A percentile compares a stretch with the other conserved stretches of the same genome.
Conservation (phyloP, 2,797 vertebrate species). For the Sarcoramphus papa region DNA sequence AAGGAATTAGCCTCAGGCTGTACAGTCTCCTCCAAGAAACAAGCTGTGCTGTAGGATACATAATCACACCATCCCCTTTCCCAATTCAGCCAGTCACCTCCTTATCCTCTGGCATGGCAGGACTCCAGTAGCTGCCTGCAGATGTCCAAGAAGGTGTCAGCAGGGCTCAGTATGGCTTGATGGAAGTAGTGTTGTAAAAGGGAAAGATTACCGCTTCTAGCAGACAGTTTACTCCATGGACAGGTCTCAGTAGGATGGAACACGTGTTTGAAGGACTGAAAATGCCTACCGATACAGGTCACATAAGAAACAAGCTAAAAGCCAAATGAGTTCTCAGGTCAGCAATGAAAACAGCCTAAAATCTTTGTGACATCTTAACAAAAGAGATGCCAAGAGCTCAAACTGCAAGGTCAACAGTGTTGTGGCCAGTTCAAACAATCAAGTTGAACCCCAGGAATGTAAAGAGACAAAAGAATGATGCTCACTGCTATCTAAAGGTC, state of each 20-base stretch:
- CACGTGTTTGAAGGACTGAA: background rate
- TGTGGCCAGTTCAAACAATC: slow-evolving; percentile 71
- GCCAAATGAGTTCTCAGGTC: slow-evolving; percentile 63
- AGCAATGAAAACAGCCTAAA: slow-evolving; percentile 71
- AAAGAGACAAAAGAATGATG: slow-evolving; percentile 49
- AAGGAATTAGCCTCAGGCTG: slow-evolving; percentile 36
- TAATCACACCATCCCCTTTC: background rate
- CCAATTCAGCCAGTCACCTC: background rate
- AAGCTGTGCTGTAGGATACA: background rate
- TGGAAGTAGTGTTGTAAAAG: slow-evolving; percentile 20
- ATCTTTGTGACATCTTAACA: slow-evolving; percentile 75
- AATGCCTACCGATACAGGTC: background rate
- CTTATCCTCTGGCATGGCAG: slow-evolving; percentile 23
- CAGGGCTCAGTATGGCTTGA: background rate
- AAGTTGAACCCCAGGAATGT: slow-evolving; percentile 30
- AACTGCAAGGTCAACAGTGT: slow-evolving; percentile 65
- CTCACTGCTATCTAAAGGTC: background rate
- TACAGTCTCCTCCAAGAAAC: slow-evolving; percentile 31
- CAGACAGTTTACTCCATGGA: background rate
- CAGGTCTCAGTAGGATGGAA: background rate
- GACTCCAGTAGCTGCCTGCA: slow-evolving; percentile 7
- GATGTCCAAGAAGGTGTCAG: slow-evolving; percentile 46
- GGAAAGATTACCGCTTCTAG: background rate
- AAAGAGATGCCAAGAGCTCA: slow-evolving; percentile 64
- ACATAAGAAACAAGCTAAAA: slow-evolving; percentile 57